Conservation (phyloP, 2,888 invertebrate species). For the Ophion ventricosus region DNA sequence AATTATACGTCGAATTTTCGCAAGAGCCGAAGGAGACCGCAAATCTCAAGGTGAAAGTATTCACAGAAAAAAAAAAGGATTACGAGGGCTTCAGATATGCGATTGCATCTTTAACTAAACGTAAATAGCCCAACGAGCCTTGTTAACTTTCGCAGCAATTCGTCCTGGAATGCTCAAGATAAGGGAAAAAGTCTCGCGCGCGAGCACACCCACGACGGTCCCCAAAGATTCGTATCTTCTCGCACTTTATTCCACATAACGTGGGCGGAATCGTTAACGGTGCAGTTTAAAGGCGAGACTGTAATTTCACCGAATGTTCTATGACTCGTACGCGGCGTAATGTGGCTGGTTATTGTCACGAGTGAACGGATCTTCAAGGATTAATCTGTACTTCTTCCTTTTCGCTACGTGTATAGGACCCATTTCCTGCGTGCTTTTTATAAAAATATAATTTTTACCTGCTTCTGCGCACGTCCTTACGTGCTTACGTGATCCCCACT, state of each 20-base stretch:
- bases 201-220: slow-evolving; percentile 15
- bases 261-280: slow-evolving; percentile 15
- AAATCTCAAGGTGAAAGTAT: slow-evolving; percentile 18
- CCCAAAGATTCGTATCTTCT: slow-evolving; percentile 51
- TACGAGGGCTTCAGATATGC: slow-evolving; percentile 37
- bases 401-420: background rate
- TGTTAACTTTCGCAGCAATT: slow-evolving; percentile 42
- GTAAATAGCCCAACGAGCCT: slow-evolving; percentile 4
- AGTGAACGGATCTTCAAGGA: slow-evolving; percentile 4
- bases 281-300: background rate
- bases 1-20: slow-evolving; percentile 26
- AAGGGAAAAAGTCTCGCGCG: slow-evolving; percentile 17
- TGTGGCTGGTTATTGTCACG: background rate
- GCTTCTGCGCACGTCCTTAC: background rate
- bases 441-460: background rate
- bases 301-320: slow-evolving; percentile 7
- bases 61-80: slow-evolving; percentile 20
- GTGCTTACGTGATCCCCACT: background rate
- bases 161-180: slow-evolving; percentile 33
- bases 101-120: slow-evolving; percentile 44
- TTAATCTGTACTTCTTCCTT: slow-evolving; percentile 7
- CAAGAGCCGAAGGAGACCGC: slow-evolving; percentile 1
- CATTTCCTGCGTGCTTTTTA: background rate
- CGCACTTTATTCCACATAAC: slow-evolving; percentile 34
- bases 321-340: background rate